These are phyloP conservation scores for Bombylius major DNA, from an alignment of 2,888 invertebrate species.

Conservation along the genomic window DNA sequence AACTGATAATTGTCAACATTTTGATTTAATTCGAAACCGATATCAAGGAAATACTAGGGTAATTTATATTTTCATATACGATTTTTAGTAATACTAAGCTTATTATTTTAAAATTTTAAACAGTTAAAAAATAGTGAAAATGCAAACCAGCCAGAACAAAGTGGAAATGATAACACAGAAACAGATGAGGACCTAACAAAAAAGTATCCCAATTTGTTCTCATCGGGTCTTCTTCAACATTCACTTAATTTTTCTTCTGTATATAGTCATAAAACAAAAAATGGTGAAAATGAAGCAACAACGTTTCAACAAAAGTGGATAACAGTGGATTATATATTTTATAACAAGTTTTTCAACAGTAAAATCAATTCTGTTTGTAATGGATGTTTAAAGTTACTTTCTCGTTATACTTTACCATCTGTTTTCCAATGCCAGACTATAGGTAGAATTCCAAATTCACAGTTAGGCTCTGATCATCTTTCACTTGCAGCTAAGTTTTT, in stretches of 20 bases:
- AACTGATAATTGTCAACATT: constrained; percentile 48
- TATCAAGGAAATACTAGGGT: constrained; percentile 27
- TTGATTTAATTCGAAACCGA: constrained; percentile 39
- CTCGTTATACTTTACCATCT: constrained; percentile 55
- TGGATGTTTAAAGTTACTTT: constrained; percentile 41
- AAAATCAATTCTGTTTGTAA: not conserved
- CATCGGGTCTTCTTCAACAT: constrained; percentile 50
- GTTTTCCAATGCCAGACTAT: constrained; percentile 42
- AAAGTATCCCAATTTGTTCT: constrained; percentile 12
- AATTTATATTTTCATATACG: not conserved
- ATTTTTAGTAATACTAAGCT: too few species aligned
- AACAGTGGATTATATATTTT: constrained; percentile 88
- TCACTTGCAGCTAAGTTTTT: constrained; percentile 58
- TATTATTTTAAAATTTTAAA: not conserved
- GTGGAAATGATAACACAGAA: not conserved
- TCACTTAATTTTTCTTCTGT: constrained; percentile 54
- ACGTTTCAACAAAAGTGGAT: constrained; percentile 65
- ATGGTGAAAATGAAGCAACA: constrained; percentile 47
- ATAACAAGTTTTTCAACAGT: constrained; percentile 38
- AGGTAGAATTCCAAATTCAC: constrained; percentile 58
- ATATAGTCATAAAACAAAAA: constrained; percentile 43
- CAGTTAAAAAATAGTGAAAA: constrained; percentile 5
- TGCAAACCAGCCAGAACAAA: not conserved
- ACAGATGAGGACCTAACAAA: not conserved
- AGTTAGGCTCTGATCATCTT: constrained; percentile 74